phyloP scores from a whole-genome alignment of 2,113 vertebrate species.

The Ophiodon elongatus region DNA sequence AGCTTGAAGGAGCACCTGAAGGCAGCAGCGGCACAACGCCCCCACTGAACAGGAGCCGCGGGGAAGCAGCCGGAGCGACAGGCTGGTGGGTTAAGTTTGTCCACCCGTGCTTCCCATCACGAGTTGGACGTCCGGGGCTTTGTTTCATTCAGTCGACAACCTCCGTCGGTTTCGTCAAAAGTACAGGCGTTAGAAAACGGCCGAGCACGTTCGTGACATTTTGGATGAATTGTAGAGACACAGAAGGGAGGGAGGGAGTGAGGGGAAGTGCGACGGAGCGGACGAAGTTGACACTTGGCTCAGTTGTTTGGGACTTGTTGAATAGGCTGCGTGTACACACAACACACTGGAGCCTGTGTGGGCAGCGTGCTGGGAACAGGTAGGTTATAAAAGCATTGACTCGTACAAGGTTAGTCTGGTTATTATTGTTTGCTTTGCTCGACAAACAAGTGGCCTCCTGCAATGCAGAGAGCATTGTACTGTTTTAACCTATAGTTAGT shows the following conservation, averaged over 20 bases:
- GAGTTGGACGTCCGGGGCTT: constrained; percentile 48
- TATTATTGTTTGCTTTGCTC: constrained; percentile 7
- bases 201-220: constrained; percentile 7
- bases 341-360: constrained; percentile 46
- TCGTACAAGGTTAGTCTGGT: background rate
- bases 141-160: constrained; percentile 65
- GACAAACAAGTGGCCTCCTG: background rate
- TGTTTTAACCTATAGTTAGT: background rate
- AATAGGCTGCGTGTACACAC: constrained; percentile 18
- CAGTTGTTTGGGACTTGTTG: constrained; percentile 70
- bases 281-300: constrained; percentile 52
- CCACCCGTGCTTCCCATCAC: constrained; percentile 70
- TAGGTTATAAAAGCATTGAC: constrained; percentile 18
- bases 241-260: too few relatives aligned
- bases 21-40: constrained; percentile 55
- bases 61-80: constrained; percentile 44
- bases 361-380: constrained; percentile 53
- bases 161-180: background rate
- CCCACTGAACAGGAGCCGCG: constrained; percentile 47
- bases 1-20: constrained; percentile 49
- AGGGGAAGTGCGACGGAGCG: constrained; percentile 8
- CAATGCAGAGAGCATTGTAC: background rate
- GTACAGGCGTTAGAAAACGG: background rate
- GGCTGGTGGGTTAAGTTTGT: constrained; percentile 75
- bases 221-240: background rate